Base-by-base conservation (phyloP, 2,113 vertebrate genomes). In the Ceyx cyanopectus region DNA sequence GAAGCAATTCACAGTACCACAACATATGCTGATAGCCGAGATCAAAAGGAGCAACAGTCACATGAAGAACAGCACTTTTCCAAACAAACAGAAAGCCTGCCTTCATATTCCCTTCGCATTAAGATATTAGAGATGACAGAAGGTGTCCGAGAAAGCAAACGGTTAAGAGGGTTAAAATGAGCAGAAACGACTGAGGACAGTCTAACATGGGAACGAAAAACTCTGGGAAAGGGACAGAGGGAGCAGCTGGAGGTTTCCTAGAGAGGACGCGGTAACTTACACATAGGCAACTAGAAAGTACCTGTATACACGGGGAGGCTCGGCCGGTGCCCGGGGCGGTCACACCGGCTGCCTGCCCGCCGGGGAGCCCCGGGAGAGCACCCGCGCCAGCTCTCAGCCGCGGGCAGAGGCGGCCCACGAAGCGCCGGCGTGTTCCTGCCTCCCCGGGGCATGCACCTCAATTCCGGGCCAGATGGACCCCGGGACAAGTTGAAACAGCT, bases 241-340 rank as follows among this genome's bases (percentile, higher is more conserved):
- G n/a, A 61, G 54, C 76, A 43, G 77, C 26, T 4, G 60, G 41
- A 37, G 27, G 30, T 19, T 92, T 14, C 22, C 61, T 0, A 32
- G 30, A 24, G 32, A 62, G 43, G 61, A 45, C 32, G 48, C 4
- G 11, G 30, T 14, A 22, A 41, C 18, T 27, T 0, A 61, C 63
- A 6, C 9, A 2, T 5, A 2, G 37, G 34, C 62, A 32, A 27
- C 48, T 10, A 0, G 0, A 15, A 51, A 27, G 21, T 1, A 24
- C 13, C 29, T 2, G 72, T n/a, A 3, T 4, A 4, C 7, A 6
- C 13, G 20, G 27, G 58, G 40, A 8, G 40, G n/a, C 57, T 30
- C 32, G 56, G 60, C 46, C 1, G 61, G 14, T 21, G 30, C 19
- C 51, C 27, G 19, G 19, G 53, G 48, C 32, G n/a, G 34, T 14